Conservation (phyloP, 2,797 vertebrate species). For the Ibycter americanus region DNA sequence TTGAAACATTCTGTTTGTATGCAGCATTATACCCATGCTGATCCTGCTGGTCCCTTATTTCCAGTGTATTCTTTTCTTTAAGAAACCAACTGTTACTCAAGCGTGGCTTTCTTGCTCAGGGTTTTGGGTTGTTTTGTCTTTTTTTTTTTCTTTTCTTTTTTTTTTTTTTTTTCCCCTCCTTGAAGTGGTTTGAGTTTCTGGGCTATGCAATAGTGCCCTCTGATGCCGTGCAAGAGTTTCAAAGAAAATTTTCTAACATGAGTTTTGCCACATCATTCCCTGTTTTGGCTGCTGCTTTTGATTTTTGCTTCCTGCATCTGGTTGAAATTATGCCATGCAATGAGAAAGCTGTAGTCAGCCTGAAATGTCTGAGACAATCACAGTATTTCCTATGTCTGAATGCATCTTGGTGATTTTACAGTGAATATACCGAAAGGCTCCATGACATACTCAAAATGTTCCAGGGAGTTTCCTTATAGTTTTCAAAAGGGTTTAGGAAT, state of each 20-base stretch:
- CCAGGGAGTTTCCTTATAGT: not conserved
- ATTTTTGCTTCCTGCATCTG: not conserved
- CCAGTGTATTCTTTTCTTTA: not conserved
- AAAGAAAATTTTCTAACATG: not conserved
- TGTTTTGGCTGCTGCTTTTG: not conserved
- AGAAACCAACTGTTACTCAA: not conserved
- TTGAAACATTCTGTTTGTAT: not conserved
- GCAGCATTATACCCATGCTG: not conserved
- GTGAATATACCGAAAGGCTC: not conserved
- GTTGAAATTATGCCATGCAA: not conserved
- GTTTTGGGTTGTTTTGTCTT: not conserved
- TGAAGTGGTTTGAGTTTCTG: not conserved
- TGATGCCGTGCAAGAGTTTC: not conserved
- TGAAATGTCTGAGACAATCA: not conserved
- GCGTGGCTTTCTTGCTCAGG: not conserved
- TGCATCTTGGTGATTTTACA: not conserved
- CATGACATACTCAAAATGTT: not conserved
- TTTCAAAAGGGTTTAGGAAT: too few species aligned
- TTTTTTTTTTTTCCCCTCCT: fast-evolving
- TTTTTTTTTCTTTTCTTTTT: not conserved
- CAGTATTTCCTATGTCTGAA: not conserved
- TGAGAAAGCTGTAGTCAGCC: not conserved
- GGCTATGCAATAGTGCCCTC: slow-evolving; percentile 52
- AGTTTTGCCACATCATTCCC: not conserved
- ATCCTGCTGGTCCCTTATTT: not conserved